Evolutionary conservation across 2,888 invertebrate genomes (phyloP).

Genomic region (Tenthredo amoena): DNA sequence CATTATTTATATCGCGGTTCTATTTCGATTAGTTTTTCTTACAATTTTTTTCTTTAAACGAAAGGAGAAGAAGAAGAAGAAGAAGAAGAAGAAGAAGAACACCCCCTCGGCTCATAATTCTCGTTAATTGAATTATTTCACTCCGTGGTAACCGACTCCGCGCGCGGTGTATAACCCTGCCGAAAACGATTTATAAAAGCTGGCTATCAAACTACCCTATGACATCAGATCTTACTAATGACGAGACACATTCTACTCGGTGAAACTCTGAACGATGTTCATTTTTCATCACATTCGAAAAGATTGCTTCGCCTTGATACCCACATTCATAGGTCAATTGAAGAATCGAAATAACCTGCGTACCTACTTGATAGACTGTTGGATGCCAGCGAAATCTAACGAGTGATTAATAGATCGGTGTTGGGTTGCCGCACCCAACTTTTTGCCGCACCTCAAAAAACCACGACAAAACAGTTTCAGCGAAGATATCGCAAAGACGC

Average conservation of each 20-base stretch:
- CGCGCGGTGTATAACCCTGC: background rate
- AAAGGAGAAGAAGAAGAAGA: background rate
- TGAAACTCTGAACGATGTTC: background rate
- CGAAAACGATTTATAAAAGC: background rate
- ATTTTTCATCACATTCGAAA: background rate
- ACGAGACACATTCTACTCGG: background rate
- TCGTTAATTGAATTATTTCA: conserved; percentile 23
- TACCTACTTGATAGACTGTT: background rate
- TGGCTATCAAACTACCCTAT: background rate
- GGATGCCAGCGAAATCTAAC: conserved; percentile 6
- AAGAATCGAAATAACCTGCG: conserved; percentile 1
- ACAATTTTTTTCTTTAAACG: background rate
- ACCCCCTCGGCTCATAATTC: no score
- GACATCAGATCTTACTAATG: conserved; percentile 20
- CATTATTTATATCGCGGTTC: conserved; percentile 30
- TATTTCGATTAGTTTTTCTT: background rate
- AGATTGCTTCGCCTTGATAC: background rate
- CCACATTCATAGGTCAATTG: background rate
- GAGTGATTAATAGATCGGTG: conserved; percentile 40
- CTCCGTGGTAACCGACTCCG: background rate
- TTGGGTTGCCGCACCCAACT: conserved; percentile 26
- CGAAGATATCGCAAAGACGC: background rate
- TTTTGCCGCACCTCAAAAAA: conserved; percentile 1
- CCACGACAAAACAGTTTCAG: background rate
- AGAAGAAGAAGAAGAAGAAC: background rate